Evolutionary conservation across 2,113 vertebrate genomes (phyloP), one percentile per base, ranked within the genome.

Genomic region (Zosterops lateralis): DNA sequence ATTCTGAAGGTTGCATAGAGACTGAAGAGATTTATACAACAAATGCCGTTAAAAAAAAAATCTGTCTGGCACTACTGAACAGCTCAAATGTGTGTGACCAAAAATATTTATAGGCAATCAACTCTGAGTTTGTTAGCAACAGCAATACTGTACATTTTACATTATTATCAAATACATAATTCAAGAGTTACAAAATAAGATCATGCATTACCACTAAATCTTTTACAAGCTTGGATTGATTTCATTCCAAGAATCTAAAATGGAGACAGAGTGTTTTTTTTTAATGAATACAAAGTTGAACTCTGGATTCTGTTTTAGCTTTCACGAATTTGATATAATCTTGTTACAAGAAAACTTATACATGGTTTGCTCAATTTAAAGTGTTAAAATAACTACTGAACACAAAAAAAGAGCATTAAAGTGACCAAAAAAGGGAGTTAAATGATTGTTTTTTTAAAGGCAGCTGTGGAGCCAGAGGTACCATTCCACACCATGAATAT

Each of bases 91-190:
- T 95, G 93, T 95, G 87, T 89, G 95, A 97, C 95, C 95, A 95
- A 97, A 94, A 98, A 92, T 98, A 97, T 96, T 97, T 98, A 97
- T 97, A 98, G 93, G 96, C 96, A 96, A 96, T 96, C 91, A 86
- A 95, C 80, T 98, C 96, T 94, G 94, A 97, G 96, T 95, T 97
- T 95, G 96, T 92, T 97, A 97, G 95, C 94, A 95, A 97, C 97
- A 97, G 92, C 96, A 98, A 97, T 93, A 98, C 98, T 98, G 98
- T 98, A 98, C 98, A 98, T 98, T 97, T 97, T 98, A 98, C 97
- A 98, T 92, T 84, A 67, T 97, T 95, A 97, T 97, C 97, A 98
- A 97, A 97, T 97, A 98, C 97, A 96, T 96, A 97, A 96, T 96
- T 93, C 71, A 96, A 93, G 95, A 95, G 90, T 97, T 98, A 98